Percentiles rank a stretch among this genome's conserved stretches.
Evolutionary conservation across 2,797 vertebrate genomes (phyloP).

Genomic region (Selene dorsalis): DNA sequence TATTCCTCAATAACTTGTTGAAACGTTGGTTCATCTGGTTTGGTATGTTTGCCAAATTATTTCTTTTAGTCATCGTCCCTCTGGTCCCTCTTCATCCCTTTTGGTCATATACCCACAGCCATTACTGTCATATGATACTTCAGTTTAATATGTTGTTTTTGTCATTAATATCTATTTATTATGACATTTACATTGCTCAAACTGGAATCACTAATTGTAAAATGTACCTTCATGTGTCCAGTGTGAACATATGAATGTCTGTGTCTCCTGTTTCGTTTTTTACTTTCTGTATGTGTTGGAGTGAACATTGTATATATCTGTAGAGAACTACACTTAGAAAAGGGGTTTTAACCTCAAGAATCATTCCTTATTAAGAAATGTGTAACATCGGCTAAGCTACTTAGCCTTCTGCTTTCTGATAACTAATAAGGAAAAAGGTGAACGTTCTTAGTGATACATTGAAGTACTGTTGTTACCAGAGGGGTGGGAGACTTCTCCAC

Average conservation of each 20-base stretch:
- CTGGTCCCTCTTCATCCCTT: background rate
- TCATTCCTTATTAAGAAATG: background rate
- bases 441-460: too few species aligned
- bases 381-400: background rate
- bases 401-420: background rate
- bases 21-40: background rate
- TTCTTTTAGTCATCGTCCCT: background rate
- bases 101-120: background rate
- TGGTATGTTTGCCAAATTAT: background rate
- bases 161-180: background rate
- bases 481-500: slow-evolving; percentile 97
- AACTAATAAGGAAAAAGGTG: background rate
- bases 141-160: background rate
- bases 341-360: background rate
- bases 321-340: background rate
- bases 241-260: background rate
- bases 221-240: background rate
- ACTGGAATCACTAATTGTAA: background rate
- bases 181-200: background rate
- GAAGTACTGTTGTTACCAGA: slow-evolving; percentile 89
- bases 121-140: background rate
- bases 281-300: too few species aligned
- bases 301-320: too few species aligned
- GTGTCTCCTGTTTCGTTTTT: too few species aligned
- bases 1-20: background rate